These are phyloP conservation scores for Eupleurogrammus muticus DNA, from an alignment of 2,797 vertebrate genomes.

Conservation along the genomic window DNA sequence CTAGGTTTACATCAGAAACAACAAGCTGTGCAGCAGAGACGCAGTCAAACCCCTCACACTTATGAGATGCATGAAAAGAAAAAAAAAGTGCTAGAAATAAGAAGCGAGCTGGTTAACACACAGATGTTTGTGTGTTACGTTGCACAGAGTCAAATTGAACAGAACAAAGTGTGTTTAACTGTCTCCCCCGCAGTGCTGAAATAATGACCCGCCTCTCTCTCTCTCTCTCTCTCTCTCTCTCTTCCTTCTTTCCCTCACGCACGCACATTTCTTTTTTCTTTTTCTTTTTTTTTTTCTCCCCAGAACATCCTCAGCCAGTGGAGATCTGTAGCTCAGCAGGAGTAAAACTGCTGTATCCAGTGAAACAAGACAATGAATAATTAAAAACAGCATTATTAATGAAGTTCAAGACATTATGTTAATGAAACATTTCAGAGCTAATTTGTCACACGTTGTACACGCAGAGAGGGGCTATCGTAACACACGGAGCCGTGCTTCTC, in stretches of 20 bases:
- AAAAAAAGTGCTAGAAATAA: constrained; percentile 64
- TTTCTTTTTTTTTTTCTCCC: too few relatives aligned
- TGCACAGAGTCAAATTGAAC: constrained; percentile 73
- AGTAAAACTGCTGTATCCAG: constrained; percentile 88
- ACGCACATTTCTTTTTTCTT: neutral
- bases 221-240: constrained; percentile 62
- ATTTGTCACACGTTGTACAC: constrained; percentile 88
- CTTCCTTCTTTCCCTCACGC: constrained; percentile 22
- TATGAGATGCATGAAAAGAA: constrained; percentile 67
- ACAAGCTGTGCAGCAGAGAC: constrained; percentile 61
- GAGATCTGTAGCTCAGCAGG: constrained; percentile 88
- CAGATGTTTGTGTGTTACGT: constrained; percentile 67
- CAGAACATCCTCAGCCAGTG: constrained; percentile 80
- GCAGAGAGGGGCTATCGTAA: constrained; percentile 86
- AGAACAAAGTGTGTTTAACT: constrained; percentile 80
- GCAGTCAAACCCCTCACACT: constrained; percentile 64
- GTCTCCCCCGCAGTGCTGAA: constrained; percentile 78
- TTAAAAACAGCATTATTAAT: constrained; percentile 93
- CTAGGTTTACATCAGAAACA: constrained; percentile 53
- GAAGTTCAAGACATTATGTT: constrained; percentile 91
- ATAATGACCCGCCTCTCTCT: constrained; percentile 76
- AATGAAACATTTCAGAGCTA: constrained; percentile 91
- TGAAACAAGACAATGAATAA: constrained; percentile 94
- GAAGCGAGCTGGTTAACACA: constrained; percentile 69
- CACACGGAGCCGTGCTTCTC: constrained; percentile 59